phyloP scores from a whole-genome alignment of 1,140 invertebrate species.

The Microplitis mediator region DNA sequence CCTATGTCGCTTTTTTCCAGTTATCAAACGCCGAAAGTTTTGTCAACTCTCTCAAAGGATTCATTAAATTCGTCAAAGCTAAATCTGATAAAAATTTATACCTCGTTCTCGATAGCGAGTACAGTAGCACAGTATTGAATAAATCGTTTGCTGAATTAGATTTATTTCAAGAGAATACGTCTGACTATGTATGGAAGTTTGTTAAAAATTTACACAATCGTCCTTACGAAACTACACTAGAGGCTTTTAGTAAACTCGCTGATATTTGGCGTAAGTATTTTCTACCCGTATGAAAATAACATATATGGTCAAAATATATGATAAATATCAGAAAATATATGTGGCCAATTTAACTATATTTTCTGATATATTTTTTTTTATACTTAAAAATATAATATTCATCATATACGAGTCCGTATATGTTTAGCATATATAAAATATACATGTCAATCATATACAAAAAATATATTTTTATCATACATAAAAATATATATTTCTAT shows the following conservation, averaged over 20 bases:
- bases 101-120: slow-evolving; percentile 64
- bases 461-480: no score
- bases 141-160: slow-evolving; percentile 86
- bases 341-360: no score
- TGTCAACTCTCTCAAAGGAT: slow-evolving; percentile 69
- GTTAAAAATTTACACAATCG: slow-evolving; percentile 74
- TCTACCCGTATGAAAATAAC: no score
- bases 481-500: no score
- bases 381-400: no score
- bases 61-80: slow-evolving; percentile 70
- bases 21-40: slow-evolving; percentile 83
- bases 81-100: slow-evolving; percentile 74
- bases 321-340: no score
- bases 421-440: no score
- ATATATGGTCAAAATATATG: no score
- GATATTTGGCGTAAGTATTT: slow-evolving; percentile 65
- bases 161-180: slow-evolving; percentile 74
- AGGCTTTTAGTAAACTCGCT: slow-evolving; percentile 83
- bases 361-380: no score
- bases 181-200: slow-evolving; percentile 73
- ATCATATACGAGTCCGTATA: no score
- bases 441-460: no score
- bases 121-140: slow-evolving; percentile 70
- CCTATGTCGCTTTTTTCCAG: slow-evolving; percentile 83
- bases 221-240: slow-evolving; percentile 80